Evolutionary conservation across 2,888 invertebrate genomes (phyloP).

Genomic region (Parapristionchus giblindavisi): DNA sequence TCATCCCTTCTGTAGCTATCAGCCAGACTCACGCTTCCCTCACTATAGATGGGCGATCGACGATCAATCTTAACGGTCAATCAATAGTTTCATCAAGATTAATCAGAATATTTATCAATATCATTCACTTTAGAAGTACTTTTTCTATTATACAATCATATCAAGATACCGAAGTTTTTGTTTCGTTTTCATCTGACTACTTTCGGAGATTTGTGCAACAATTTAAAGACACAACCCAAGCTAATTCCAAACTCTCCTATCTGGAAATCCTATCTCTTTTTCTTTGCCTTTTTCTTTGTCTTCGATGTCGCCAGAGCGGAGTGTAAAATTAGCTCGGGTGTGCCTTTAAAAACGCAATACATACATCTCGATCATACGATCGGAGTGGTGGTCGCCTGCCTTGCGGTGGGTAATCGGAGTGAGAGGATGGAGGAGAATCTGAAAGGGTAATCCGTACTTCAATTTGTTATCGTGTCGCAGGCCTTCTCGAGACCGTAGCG

Average conservation of each 20-base stretch:
- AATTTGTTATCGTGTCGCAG: too few species aligned
- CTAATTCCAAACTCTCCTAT: too few species aligned
- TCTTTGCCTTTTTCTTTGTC: too few species aligned
- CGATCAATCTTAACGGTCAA: conserved; percentile 24
- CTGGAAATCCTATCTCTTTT: too few species aligned
- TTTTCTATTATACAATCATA: too few species aligned
- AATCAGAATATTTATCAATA: not conserved
- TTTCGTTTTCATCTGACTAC: not conserved
- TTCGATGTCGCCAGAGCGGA: too few species aligned
- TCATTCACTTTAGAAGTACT: too few species aligned
- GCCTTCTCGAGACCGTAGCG: too few species aligned
- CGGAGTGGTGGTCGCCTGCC: conserved; percentile 1
- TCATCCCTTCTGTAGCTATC: conserved; percentile 47
- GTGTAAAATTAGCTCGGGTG: too few species aligned
- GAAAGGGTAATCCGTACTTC: conserved; percentile 20
- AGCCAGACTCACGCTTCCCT: conserved; percentile 50
- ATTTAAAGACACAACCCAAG: too few species aligned
- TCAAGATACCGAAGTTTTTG: too few species aligned
- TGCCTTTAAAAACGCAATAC: too few species aligned
- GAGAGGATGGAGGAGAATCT: conserved; percentile 57
- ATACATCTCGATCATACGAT: conserved; percentile 27
- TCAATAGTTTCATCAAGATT: not conserved
- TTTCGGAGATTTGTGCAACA: not conserved
- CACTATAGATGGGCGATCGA: conserved; percentile 51
- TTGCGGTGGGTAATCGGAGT: conserved; percentile 47